phyloP scores from a whole-genome alignment of 2,797 vertebrate species.

The Muraenolepis orangiensis region DNA sequence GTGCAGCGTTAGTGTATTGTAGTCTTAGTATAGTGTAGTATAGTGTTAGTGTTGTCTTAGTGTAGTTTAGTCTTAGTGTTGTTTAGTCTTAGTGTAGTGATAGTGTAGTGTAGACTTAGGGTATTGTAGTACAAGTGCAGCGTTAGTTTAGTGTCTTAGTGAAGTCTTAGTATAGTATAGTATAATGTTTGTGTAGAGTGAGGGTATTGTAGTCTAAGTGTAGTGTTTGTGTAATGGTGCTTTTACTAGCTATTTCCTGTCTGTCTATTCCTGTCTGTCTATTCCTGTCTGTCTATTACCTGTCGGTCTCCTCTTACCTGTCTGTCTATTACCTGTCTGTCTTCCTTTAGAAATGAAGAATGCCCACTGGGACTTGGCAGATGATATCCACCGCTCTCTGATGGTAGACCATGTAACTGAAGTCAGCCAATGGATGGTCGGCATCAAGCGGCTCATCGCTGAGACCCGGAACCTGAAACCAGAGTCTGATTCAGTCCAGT shows the following conservation, averaged over 20 bases:
- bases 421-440: conserved; percentile 97
- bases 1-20: no score
- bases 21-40: no score
- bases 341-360: conserved; percentile 75
- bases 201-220: no score
- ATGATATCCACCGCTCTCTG: conserved; percentile 87
- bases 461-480: conserved; percentile 77
- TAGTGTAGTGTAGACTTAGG: no score
- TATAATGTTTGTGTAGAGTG: no score
- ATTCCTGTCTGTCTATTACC: not conserved
- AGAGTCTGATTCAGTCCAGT: conserved; percentile 5
- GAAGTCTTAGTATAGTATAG: no score
- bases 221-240: no score
- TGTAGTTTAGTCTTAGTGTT: no score
- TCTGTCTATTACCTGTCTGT: conserved; percentile 12
- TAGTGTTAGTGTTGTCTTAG: no score
- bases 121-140: no score
- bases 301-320: not conserved
- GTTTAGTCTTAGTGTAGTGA: no score
- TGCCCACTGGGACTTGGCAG: conserved; percentile 80
- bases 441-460: conserved; percentile 89
- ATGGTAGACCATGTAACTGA: conserved; percentile 94
- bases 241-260: not conserved
- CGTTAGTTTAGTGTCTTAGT: no score
- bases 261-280: not conserved